Conservation (phyloP, 2,888 invertebrate species). For the Acrobasis repandana region DNA sequence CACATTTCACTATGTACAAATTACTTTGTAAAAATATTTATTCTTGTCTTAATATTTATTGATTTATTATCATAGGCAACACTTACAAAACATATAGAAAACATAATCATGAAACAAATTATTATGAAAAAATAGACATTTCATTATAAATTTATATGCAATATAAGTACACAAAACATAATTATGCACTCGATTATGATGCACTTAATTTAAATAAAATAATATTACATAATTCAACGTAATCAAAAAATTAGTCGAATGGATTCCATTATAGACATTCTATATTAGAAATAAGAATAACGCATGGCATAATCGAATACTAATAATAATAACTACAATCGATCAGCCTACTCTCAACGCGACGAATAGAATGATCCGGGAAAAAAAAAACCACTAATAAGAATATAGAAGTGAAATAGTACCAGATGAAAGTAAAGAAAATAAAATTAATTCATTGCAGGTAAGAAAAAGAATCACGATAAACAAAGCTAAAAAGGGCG, state of each 20-base stretch:
- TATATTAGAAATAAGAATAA: constrained; percentile 29
- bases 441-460: background rate
- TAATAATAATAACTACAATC: constrained; percentile 33
- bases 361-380: constrained; percentile 30
- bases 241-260: constrained; percentile 57
- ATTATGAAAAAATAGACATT: constrained; percentile 68
- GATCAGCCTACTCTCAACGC: constrained; percentile 43
- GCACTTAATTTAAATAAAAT: constrained; percentile 53
- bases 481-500: background rate
- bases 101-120: constrained; percentile 65
- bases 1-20: constrained; percentile 81
- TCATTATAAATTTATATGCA: constrained; percentile 65
- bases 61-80: constrained; percentile 79
- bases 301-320: constrained; percentile 46
- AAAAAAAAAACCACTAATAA: constrained; percentile 22
- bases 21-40: constrained; percentile 83
- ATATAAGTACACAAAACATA: constrained; percentile 76
- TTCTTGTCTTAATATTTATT: constrained; percentile 79
- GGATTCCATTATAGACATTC: constrained; percentile 27
- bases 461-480: background rate
- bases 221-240: constrained; percentile 51
- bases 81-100: constrained; percentile 72
- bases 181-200: constrained; percentile 58
- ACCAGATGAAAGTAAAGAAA: background rate
- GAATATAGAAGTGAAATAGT: background rate